Conservation (phyloP, 1,140 invertebrate genomes). For the Eurytemora carolleeae region DNA sequence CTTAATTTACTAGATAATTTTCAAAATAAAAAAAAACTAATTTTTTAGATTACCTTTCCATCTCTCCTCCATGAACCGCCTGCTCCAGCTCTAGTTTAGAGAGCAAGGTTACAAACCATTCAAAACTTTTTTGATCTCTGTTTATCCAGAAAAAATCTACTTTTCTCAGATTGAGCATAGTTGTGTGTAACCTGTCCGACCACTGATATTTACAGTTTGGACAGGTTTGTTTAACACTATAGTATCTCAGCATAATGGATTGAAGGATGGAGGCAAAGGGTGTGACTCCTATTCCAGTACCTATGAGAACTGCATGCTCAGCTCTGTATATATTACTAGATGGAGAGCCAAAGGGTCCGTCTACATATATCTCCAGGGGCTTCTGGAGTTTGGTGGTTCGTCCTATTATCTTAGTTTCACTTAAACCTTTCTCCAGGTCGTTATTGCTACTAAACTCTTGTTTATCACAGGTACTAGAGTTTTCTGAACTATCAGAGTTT, state of each 20-base stretch:
- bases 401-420: too few relatives aligned
- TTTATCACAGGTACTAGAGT: too few relatives aligned
- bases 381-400: background rate
- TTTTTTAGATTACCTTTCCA: too few relatives aligned
- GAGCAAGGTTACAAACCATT: constrained; percentile 85
- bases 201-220: constrained; percentile 63
- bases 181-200: constrained; percentile 50
- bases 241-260: constrained; percentile 41
- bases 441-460: too few relatives aligned
- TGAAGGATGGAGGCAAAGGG: constrained; percentile 37
- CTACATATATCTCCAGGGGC: constrained; percentile 23
- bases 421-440: too few relatives aligned
- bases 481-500: too few relatives aligned
- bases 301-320: constrained; percentile 33
- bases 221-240: constrained; percentile 53
- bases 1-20: too few relatives aligned
- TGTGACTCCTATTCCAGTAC: constrained; percentile 36
- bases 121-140: constrained; percentile 79
- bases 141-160: constrained; percentile 97
- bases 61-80: too few relatives aligned
- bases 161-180: constrained; percentile 62
- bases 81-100: constrained; percentile 81
- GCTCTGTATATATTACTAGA: constrained; percentile 29
- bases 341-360: constrained; percentile 34
- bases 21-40: too few relatives aligned